Evolutionary conservation across 37 sponge, comb jelly and placozoan species (phyloP), one percentile per base, ranked within the genome.

Genomic region (Agelas oroides): DNA sequence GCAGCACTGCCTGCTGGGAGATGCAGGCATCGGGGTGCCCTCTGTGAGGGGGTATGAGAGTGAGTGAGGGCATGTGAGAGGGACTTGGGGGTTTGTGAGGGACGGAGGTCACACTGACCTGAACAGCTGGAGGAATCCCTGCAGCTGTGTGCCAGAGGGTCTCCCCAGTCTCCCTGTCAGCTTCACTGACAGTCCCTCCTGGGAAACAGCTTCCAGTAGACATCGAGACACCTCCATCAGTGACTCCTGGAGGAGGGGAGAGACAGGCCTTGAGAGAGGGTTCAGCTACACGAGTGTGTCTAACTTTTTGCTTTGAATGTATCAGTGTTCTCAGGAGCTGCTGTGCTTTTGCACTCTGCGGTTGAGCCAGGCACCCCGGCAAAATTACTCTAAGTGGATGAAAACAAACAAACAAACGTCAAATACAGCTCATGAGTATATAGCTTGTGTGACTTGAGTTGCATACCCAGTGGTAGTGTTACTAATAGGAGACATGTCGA

Each of bases 181-280:
- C 27, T 85, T 77, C 13, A 75, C 58, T 18, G 86, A 72, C 21
- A 93, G 41, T 6, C 61, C 57, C 52, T 93, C 93, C 18, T 89
- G 60, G 52, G 86, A 77, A 13, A 93, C 58, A 38, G 86, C 60
- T 14, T 89, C 90, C 38, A 88, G 57, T 27, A 93, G 53, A 53
- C 73, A 54, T 1, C 93, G 81, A 59, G 90, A 84, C 54, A 88
- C 52, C 19, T 76, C 81, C 93, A 88, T 93, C 53, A 88, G 30
- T 16, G 86, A 79, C 21, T 93, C 93, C 93, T 93, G 46, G 6
- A 13, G 32, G 24, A 32, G 1, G 63, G 16, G 34, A 23, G 53
- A 52, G 36, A 41, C 20, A 34, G 30, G 16, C 14, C n/a, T 36
- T 0, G 38, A 65, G 56, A 53, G 41, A 52, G 25, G 2, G 5